Evolutionary conservation across 1,140 invertebrate species (phyloP).

Genomic region (Varroa destructor): DNA sequence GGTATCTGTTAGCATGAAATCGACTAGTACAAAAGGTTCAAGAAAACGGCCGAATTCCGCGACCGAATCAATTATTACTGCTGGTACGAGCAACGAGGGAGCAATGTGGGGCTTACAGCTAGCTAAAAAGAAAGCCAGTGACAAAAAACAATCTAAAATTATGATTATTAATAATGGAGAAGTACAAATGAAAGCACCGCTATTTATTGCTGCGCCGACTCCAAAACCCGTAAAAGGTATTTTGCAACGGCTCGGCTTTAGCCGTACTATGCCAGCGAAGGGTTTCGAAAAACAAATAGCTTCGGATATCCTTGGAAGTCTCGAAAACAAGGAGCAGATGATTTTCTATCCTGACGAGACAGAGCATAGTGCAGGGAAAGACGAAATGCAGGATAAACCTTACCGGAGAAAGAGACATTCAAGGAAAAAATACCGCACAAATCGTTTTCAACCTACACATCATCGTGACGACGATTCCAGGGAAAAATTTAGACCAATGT

Average conservation of each 20-base stretch:
- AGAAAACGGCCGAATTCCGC: not conserved
- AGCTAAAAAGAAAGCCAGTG: not conserved
- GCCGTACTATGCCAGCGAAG: not conserved
- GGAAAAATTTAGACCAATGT: constrained; percentile 3
- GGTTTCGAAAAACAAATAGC: constrained; percentile 20
- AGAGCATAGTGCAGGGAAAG: not conserved
- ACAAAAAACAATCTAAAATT: not conserved
- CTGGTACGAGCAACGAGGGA: constrained; percentile 15
- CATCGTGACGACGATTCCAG: constrained; percentile 7
- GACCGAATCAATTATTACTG: not conserved
- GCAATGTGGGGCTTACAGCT: constrained; percentile 17
- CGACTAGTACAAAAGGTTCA: not conserved
- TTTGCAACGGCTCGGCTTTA: not conserved
- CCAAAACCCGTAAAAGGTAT: constrained; percentile 12
- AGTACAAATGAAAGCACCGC: not conserved
- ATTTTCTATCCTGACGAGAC: not conserved
- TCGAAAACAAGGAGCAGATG: constrained; percentile 2
- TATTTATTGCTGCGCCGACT: constrained; percentile 5
- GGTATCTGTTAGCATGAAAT: too few species aligned
- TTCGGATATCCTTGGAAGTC: constrained; percentile 4
- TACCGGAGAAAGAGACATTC: not conserved
- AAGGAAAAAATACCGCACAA: not conserved
- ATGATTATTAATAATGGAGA: constrained; percentile 5
- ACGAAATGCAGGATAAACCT: not conserved
- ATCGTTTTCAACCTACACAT: too few species aligned